Conservation (phyloP, 2,113 vertebrate genomes). For the Pteronura brasiliensis region DNA sequence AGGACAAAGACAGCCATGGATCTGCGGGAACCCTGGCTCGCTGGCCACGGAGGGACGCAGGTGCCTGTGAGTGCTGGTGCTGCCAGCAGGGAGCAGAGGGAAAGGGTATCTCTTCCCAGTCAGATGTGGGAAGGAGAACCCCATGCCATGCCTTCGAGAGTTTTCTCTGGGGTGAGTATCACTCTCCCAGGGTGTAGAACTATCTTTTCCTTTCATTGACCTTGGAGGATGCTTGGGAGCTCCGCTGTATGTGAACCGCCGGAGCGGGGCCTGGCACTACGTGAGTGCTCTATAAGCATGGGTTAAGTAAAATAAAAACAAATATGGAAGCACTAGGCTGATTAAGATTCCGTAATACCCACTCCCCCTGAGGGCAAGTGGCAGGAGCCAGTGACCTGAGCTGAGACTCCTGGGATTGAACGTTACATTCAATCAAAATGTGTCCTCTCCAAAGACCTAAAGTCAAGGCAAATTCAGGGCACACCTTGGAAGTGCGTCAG, state of each 20-base stretch:
- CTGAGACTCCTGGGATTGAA: not conserved
- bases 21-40: not conserved
- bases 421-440: not conserved
- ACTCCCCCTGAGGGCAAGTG: not conserved
- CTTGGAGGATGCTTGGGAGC: not conserved
- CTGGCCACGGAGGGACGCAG: not conserved
- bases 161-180: not conserved
- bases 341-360: not conserved
- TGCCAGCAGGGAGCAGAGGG: not conserved
- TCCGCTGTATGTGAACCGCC: not conserved
- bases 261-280: not conserved
- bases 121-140: not conserved
- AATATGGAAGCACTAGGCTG: not conserved
- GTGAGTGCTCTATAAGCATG: not conserved
- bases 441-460: not conserved
- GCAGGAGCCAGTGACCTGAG: not conserved
- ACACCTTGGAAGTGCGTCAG: not conserved
- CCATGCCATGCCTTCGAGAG: rapidly evolving
- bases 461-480: not conserved
- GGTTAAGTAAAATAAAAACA: constrained; percentile 31
- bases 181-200: not conserved
- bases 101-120: not conserved
- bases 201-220: not conserved
- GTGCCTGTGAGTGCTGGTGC: rapidly evolving
- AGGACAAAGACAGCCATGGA: not conserved